Evolutionary conservation across 2,888 invertebrate genomes (phyloP).

Genomic region (Ethmia dodecea): DNA sequence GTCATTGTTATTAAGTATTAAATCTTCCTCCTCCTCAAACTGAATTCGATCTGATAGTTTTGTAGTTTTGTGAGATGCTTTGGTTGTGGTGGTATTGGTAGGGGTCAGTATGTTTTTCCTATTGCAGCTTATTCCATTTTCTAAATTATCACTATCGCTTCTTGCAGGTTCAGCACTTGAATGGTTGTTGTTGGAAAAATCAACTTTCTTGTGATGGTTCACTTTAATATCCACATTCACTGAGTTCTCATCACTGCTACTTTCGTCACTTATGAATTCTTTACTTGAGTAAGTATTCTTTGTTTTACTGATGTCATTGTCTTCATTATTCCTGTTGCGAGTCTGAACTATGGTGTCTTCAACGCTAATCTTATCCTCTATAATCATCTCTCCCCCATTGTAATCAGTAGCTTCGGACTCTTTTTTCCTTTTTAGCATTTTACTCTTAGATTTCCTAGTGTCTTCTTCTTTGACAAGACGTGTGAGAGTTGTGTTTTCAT

Average conservation of each 20-base stretch:
- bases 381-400: conserved; percentile 1
- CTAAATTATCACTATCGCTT: neutral
- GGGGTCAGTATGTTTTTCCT: too few relatives aligned
- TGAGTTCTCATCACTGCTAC: neutral
- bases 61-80: conserved; percentile 1
- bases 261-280: conserved; percentile 2
- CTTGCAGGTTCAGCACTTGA: neutral
- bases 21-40: conserved; percentile 46
- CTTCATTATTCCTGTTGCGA: neutral
- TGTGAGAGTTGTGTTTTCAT: neutral
- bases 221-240: too few relatives aligned
- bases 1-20: conserved; percentile 15
- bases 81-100: neutral
- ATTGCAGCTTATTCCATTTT: too few relatives aligned
- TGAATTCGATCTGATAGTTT: conserved; percentile 44
- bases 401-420: too few relatives aligned
- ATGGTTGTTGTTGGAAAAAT: neutral
- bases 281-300: neutral
- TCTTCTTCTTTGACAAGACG: too few relatives aligned
- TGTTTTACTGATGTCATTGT: neutral
- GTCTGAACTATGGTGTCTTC: conserved; percentile 16
- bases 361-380: conserved; percentile 16
- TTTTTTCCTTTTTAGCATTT: too few relatives aligned
- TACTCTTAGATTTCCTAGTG: conserved; percentile 6
- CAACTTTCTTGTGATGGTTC: too few relatives aligned